phyloP scores from a whole-genome alignment of 2,797 vertebrate species.

The Phataginus tetradactyla region DNA sequence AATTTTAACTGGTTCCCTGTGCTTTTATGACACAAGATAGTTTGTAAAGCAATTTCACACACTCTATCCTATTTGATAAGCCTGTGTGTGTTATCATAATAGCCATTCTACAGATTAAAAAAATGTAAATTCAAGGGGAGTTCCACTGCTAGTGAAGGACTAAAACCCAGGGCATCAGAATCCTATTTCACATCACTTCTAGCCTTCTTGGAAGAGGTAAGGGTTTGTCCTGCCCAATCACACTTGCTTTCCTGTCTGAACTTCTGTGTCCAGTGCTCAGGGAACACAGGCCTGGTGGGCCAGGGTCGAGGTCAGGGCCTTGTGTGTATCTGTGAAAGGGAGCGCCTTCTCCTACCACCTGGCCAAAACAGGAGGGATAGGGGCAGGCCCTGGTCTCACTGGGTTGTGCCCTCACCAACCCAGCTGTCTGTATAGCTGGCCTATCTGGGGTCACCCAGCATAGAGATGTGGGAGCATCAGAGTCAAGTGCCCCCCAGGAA shows the following conservation, averaged over 20 bases:
- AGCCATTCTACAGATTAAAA: neutral
- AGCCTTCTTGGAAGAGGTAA: neutral
- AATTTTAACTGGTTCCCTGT: neutral
- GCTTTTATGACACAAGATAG: neutral
- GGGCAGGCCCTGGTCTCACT: neutral
- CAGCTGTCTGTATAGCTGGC: neutral
- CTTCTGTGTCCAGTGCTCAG: neutral
- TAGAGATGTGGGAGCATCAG: neutral
- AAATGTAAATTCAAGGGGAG: neutral
- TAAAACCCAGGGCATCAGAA: neutral
- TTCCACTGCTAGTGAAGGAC: neutral
- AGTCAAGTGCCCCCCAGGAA: neutral
- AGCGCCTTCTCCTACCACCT: fast-evolving
- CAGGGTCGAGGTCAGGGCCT: neutral
- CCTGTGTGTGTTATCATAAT: neutral
- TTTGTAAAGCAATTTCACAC: neutral
- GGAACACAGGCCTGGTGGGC: neutral
- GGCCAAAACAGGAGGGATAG: neutral
- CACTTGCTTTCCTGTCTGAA: neutral
- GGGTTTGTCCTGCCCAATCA: neutral
- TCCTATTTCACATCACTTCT: neutral
- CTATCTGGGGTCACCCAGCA: neutral
- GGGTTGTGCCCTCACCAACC: neutral
- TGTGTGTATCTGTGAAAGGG: neutral
- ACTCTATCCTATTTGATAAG: neutral